Conservation (phyloP, 2,113 vertebrate species). For the Corynorhinus townsendii region DNA sequence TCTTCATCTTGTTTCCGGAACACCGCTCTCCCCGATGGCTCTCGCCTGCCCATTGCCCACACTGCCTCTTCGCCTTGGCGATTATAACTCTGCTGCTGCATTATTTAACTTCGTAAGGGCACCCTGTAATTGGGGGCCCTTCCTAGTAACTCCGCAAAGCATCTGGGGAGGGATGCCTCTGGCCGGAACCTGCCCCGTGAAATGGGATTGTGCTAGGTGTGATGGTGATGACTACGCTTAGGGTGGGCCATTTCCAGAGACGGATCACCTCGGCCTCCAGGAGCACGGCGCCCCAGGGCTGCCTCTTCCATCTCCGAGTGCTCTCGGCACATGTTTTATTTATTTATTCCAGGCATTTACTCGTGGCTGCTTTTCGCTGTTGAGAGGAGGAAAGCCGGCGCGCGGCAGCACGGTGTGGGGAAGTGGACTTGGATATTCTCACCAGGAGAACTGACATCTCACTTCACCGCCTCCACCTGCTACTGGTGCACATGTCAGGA, state of each 20-base stretch:
- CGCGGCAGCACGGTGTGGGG: not conserved
- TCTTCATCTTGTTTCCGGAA: slow-evolving; percentile 69
- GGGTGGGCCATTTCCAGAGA: slow-evolving; percentile 70
- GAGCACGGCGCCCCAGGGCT: slow-evolving; percentile 33
- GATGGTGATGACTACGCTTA: slow-evolving; percentile 59
- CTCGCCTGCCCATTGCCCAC: slow-evolving; percentile 63
- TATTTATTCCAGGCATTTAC: slow-evolving; percentile 50
- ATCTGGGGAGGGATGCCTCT: slow-evolving; percentile 33
- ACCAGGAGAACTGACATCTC: not conserved
- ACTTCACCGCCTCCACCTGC: not conserved
- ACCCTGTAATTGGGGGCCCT: not conserved
- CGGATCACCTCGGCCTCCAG: slow-evolving; percentile 52
- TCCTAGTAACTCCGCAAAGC: slow-evolving; percentile 69
- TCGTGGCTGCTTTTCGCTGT: slow-evolving; percentile 33
- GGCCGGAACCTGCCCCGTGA: slow-evolving; percentile 28
- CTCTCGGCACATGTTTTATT: slow-evolving; percentile 52
- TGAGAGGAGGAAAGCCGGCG: not conserved
- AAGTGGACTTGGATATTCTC: not conserved
- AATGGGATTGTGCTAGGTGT: slow-evolving; percentile 69
- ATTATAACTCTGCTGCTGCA: not conserved
- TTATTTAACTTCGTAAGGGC: slow-evolving; percentile 24
- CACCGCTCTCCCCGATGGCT: slow-evolving; percentile 35
- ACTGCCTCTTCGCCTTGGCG: slow-evolving; percentile 32
- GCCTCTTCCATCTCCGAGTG: slow-evolving; percentile 53
- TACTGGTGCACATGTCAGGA: not conserved